Percentiles rank a stretch among this genome's conserved stretches.
phyloP scores from a whole-genome alignment of 1,140 invertebrate species.

The honey bee (Apis mellifera) region Amel_HAv3.1 CM009938.2:11557501-11558000 shows the following conservation, averaged over 20 bases:
- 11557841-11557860: no score
- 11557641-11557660: constrained; percentile 51
- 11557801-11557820: no score
- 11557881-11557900: no score
- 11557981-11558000: no score
- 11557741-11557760: neutral
- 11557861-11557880: no score
- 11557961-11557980: no score
- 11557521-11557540: neutral
- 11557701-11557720: constrained; percentile 25
- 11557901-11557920: no score
- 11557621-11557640: constrained; percentile 62
- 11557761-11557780: no score
- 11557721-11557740: neutral
- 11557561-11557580: constrained; percentile 17
- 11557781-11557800: no score
- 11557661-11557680: constrained; percentile 9
- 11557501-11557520: neutral
- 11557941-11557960: no score
- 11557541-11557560: constrained; percentile 21
- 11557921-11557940: no score
- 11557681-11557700: constrained; percentile 13
- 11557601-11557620: constrained; percentile 57
- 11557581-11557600: constrained; percentile 51
- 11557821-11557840: no score